Evolutionary conservation across 2,113 vertebrate species (phyloP), one percentile per base, ranked within the genome.

Genomic region (Plecotus auritus): DNA sequence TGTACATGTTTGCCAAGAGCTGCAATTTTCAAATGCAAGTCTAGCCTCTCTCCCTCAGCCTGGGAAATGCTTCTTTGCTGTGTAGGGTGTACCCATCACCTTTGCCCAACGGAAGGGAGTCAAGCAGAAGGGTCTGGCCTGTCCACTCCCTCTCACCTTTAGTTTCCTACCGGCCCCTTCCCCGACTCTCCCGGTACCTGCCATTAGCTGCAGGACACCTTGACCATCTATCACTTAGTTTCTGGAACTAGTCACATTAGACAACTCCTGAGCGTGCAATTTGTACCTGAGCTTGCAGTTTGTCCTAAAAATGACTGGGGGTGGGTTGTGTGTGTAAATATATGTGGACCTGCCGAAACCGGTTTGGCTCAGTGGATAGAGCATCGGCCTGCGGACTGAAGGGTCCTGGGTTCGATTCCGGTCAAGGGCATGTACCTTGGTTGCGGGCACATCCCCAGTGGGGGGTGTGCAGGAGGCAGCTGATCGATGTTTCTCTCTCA

Each of bases 211-310:
- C 67, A 77, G 78, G 72, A 73, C 12, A 26, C 47, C 22, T 16
- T 72, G 47, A 17, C 90, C 70, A 72, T 47, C 32, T 90, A 85
- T 51, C 78, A 72, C 89, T 45, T n/a, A n/a, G 74, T 76, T 96
- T 74, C 80, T 67, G 74, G 54, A 83, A 64, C 77, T 42, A 45
- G 66, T 49, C 66, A n/a, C 4, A 2, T 0, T 30, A 64, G 32
- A 16, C 22, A 94, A 9, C n/a, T 78, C 85, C 56, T 30, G 12
- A 92, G 42, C 47, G 54, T 85, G 88, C 16, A 51, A 45, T 66
- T 59, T 86, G 66, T 92, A 47, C 9, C 47, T 1, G 47, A 54
- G 49, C 76, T 54, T 14, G 49, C 30, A 61, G 32, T 54, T 20
- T 85, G 9, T 85, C 37, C 30, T 83, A 16, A 74, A 90, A 67